Percentiles rank a stretch among this genome's conserved stretches.
phyloP scores from a whole-genome alignment of 2,797 vertebrate species.

The Phylloscopus collybita region DNA sequence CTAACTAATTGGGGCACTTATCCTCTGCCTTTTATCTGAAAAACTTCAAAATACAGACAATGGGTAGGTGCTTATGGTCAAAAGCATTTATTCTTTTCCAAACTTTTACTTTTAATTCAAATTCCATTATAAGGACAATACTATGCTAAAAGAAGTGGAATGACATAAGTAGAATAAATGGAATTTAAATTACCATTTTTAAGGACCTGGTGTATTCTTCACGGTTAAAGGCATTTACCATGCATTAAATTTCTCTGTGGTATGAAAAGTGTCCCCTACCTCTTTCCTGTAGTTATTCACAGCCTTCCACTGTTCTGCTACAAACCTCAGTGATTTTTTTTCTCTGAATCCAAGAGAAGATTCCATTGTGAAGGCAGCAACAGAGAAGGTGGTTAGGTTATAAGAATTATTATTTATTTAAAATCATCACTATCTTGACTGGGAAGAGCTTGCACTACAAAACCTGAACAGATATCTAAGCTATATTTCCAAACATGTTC shows the following conservation, averaged over 20 bases:
- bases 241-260: neutral
- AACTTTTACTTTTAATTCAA: neutral
- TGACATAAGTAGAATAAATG: neutral
- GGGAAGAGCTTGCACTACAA: neutral
- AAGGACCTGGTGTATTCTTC: neutral
- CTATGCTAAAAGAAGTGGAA: neutral
- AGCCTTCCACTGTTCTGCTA: neutral
- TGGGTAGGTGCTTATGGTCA: neutral
- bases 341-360: neutral
- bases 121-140: neutral
- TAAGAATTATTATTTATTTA: neutral
- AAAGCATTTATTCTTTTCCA: slow-evolving; percentile 2
- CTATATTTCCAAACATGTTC: neutral
- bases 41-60: slow-evolving; percentile 37
- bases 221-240: neutral
- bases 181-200: slow-evolving; percentile 3
- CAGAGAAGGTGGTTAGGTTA: neutral
- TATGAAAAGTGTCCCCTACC: neutral
- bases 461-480: neutral
- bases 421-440: neutral
- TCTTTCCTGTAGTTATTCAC: neutral
- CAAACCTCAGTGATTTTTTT: neutral
- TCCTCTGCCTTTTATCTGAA: slow-evolving; percentile 19
- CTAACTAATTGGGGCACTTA: slow-evolving; percentile 32
- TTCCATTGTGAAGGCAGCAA: neutral